Percentiles rank a stretch among this genome's conserved stretches.
Evolutionary conservation across 2,888 invertebrate genomes (phyloP).

Genomic region (Melipona bicolor): DNA sequence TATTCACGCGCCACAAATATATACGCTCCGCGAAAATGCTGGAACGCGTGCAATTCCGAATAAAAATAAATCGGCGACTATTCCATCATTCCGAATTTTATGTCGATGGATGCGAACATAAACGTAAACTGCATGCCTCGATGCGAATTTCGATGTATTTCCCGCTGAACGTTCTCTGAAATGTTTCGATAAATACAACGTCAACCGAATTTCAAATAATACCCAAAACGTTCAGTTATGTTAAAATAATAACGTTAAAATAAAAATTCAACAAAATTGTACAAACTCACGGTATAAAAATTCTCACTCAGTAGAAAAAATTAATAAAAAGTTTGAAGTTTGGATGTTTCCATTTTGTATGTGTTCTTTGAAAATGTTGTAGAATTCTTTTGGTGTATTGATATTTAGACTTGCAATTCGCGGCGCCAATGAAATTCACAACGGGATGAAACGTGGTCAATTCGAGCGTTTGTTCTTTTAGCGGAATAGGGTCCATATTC

Average conservation of each 20-base stretch:
- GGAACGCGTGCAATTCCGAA: not conserved
- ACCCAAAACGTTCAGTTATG: not conserved
- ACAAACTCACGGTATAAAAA: not conserved
- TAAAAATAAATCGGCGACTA: conserved; percentile 14
- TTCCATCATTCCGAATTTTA: conserved; percentile 1
- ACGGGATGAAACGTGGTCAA: conserved; percentile 43
- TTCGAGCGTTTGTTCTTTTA: conserved; percentile 70
- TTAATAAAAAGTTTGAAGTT: too few relatives aligned
- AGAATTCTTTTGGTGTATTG: not conserved
- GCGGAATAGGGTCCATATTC: conserved; percentile 43
- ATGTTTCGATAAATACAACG: not conserved
- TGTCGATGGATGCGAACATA: not conserved
- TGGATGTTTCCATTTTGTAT: not conserved
- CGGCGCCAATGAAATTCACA: conserved; percentile 16
- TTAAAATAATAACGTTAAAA: not conserved
- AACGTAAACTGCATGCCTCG: not conserved
- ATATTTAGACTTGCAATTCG: conserved; percentile 50
- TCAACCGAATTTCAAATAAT: not conserved
- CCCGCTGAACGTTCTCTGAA: not conserved
- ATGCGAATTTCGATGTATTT: not conserved
- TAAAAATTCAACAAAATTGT: not conserved
- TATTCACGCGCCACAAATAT: not conserved
- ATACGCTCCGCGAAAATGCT: conserved; percentile 1
- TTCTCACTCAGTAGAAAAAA: too few relatives aligned
- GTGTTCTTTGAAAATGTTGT: conserved; percentile 12